These are phyloP conservation scores for Plodia interpunctella DNA, from an alignment of 1,140 invertebrate species.

Conservation along the genomic window DNA sequence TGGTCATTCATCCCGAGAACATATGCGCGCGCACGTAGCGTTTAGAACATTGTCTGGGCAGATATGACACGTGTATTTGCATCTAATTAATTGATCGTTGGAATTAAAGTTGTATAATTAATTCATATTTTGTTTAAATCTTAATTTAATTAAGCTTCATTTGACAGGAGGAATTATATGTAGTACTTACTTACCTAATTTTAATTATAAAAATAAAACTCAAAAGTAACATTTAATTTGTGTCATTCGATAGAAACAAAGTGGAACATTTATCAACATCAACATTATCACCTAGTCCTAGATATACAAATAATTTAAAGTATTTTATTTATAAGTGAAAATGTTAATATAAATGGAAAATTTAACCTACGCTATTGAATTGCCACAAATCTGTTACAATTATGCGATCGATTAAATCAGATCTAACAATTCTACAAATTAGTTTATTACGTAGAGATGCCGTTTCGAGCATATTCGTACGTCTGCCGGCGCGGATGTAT, in stretches of 20 bases:
- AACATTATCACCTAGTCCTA: no score
- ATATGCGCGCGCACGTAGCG: slow-evolving; percentile 54
- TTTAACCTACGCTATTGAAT: no score
- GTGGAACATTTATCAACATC: no score
- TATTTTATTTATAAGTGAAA: background rate
- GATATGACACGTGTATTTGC: slow-evolving; percentile 46
- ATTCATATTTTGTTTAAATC: background rate
- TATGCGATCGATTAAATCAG: slow-evolving; percentile 7
- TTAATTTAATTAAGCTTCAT: background rate
- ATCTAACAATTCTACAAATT: slow-evolving; percentile 18
- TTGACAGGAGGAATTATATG: no score
- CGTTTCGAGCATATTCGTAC: slow-evolving; percentile 38
- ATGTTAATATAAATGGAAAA: no score
- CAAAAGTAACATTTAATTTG: no score
- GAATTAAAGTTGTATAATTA: background rate
- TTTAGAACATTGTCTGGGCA: slow-evolving; percentile 27
- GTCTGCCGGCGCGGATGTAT: slow-evolving; percentile 46
- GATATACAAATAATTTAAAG: no score
- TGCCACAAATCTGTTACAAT: background rate
- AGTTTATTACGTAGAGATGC: slow-evolving; percentile 36
- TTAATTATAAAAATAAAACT: no score
- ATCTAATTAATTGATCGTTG: slow-evolving; percentile 13
- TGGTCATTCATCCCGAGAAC: slow-evolving; percentile 66
- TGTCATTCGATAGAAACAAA: no score
- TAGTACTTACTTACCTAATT: no score